Conservation (phyloP, 2,797 vertebrate genomes). For the Alca torda region DNA sequence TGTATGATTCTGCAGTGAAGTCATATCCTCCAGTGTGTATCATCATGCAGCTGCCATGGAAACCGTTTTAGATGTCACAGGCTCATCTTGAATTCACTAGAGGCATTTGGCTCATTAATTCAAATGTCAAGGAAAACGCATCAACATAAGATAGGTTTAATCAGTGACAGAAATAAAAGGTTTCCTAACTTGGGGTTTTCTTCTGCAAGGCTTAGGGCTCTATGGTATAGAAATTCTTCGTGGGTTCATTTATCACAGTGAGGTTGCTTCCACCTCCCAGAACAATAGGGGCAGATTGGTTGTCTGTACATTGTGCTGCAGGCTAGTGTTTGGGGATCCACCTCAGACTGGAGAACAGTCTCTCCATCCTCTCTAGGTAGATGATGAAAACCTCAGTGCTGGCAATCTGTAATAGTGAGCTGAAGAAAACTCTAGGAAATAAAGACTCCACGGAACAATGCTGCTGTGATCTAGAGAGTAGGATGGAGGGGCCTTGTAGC, state of each 20-base stretch:
- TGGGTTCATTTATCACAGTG: background rate
- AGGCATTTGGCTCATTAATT: constrained; percentile 55
- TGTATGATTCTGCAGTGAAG: constrained; percentile 6
- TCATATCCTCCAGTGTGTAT: background rate
- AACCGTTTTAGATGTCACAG: constrained; percentile 14
- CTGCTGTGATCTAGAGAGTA: background rate
- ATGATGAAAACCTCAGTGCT: background rate
- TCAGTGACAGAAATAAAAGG: background rate
- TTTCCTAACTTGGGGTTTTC: background rate
- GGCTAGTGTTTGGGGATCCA: background rate
- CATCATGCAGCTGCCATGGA: constrained; percentile 43
- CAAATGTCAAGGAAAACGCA: constrained; percentile 31
- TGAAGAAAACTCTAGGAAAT: background rate
- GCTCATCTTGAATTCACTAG: constrained; percentile 25
- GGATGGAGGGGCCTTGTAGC: background rate
- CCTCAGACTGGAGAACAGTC: background rate
- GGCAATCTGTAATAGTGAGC: background rate
- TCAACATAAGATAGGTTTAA: background rate
- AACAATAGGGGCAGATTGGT: background rate
- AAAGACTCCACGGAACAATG: background rate
- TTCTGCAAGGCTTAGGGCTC: background rate
- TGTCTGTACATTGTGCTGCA: background rate
- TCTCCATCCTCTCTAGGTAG: background rate
- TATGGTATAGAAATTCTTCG: background rate
- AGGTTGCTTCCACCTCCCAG: background rate